Percentiles rank a stretch among this genome's conserved stretches.
These are phyloP conservation scores for Coranthus polyacanthus DNA, from an alignment of 2,797 vertebrate genomes.

Conservation along the genomic window DNA sequence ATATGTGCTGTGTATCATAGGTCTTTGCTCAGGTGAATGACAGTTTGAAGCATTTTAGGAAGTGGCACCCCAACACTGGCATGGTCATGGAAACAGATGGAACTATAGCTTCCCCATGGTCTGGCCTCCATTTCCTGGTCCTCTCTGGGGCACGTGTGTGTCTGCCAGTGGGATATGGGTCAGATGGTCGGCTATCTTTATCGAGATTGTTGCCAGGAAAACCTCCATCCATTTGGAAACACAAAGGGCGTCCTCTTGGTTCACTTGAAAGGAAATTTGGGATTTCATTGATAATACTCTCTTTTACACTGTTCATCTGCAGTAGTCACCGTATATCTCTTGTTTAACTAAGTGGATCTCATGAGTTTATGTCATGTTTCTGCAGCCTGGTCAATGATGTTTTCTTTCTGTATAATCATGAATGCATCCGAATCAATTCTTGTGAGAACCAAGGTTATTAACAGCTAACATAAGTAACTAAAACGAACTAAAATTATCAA, in stretches of 20 bases:
- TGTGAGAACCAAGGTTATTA: too few species aligned
- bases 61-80: constrained; percentile 64
- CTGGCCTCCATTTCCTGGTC: constrained; percentile 81
- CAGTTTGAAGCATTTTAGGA: constrained; percentile 68
- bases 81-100: constrained; percentile 80
- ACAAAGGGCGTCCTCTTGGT: constrained; percentile 57
- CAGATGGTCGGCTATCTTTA: constrained; percentile 82
- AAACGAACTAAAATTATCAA: too few species aligned
- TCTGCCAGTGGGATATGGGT: constrained; percentile 83
- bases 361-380: too few species aligned
- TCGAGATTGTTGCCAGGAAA: constrained; percentile 70
- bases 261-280: constrained; percentile 13
- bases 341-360: background rate
- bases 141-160: constrained; percentile 77
- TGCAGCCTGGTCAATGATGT: background rate
- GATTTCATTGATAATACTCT: constrained; percentile 58
- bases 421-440: too few species aligned
- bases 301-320: too few species aligned
- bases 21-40: constrained; percentile 64
- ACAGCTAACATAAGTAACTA: too few species aligned
- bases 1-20: background rate
- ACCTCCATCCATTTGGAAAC: constrained; percentile 66
- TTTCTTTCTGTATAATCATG: background rate
- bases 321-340: too few species aligned
- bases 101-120: constrained; percentile 75